phyloP scores from a whole-genome alignment of 2,113 vertebrate species.

The Solea solea region DNA sequence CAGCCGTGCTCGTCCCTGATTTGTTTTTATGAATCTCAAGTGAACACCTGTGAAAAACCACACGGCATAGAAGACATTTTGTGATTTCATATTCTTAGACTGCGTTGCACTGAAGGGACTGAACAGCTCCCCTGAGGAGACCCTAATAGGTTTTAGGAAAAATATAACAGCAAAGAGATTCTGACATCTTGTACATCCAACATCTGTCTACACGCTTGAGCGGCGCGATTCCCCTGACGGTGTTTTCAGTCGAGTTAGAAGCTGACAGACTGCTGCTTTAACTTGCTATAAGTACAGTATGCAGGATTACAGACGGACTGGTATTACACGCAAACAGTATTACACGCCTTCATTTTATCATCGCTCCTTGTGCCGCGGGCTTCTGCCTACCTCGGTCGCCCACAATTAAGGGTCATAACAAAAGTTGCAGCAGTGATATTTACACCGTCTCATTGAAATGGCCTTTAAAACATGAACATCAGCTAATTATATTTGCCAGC shows the following conservation, averaged over 20 bases:
- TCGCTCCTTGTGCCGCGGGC: neutral
- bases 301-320: conserved; percentile 11
- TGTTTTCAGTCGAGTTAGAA: conserved; percentile 43
- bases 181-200: conserved; percentile 70
- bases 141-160: conserved; percentile 64
- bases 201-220: conserved; percentile 74
- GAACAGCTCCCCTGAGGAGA: conserved; percentile 59
- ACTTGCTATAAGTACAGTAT: conserved; percentile 9
- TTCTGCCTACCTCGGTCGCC: neutral
- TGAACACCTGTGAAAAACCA: conserved; percentile 48
- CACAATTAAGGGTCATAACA: conserved; percentile 23
- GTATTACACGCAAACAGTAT: neutral
- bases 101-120: conserved; percentile 55
- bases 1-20: conserved; percentile 29
- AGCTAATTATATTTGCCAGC: conserved; percentile 71
- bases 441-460: conserved; percentile 53
- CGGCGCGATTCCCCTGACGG: conserved; percentile 64
- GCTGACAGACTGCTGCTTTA: conserved; percentile 50
- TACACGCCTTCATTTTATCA: neutral
- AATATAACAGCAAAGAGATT: conserved; percentile 61
- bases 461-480: conserved; percentile 66
- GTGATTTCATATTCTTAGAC: conserved; percentile 51
- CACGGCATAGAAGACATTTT: conserved; percentile 36
- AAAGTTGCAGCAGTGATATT: conserved; percentile 50
- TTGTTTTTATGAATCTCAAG: conserved; percentile 58